phyloP scores from a whole-genome alignment of 2,888 invertebrate species.

The Rotaria socialis region DNA sequence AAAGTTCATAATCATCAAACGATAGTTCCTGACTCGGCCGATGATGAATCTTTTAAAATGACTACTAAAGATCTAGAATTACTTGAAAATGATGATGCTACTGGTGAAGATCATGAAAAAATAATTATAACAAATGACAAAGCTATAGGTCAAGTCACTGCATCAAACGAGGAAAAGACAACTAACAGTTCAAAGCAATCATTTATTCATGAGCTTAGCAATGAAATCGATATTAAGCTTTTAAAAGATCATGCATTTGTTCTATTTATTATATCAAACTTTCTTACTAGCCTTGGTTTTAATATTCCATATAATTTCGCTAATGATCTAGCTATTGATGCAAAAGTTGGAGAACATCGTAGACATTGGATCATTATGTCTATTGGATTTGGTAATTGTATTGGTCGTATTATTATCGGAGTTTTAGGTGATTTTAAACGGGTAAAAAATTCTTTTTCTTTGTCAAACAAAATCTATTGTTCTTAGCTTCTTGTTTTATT shows the following conservation, averaged over 20 bases:
- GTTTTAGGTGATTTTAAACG: conserved; percentile 48
- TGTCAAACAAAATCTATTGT: conserved; percentile 51
- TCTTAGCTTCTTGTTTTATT: background rate
- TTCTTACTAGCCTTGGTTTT: conserved; percentile 82
- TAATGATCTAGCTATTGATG: conserved; percentile 66
- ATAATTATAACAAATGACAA: background rate
- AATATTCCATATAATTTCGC: conserved; percentile 85
- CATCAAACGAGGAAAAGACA: background rate
- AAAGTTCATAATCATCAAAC: too few relatives aligned
- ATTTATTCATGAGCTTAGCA: too few relatives aligned
- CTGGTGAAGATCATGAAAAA: background rate
- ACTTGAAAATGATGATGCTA: background rate
- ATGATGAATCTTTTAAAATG: too few relatives aligned
- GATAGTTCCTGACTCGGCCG: too few relatives aligned
- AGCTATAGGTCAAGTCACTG: background rate
- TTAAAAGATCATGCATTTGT: conserved; percentile 81
- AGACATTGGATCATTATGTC: conserved; percentile 73
- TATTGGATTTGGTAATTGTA: conserved; percentile 83
- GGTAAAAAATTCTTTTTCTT: too few relatives aligned
- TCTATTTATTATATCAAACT: conserved; percentile 79
- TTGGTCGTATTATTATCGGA: conserved; percentile 73
- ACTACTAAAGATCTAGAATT: too few relatives aligned
- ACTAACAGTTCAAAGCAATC: background rate
- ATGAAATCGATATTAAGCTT: conserved; percentile 72
- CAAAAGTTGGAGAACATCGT: conserved; percentile 52